Percentiles rank a stretch among this genome's conserved stretches.
Evolutionary conservation across 2,113 vertebrate species (phyloP).

Genomic region (Thunnus thynnus): DNA sequence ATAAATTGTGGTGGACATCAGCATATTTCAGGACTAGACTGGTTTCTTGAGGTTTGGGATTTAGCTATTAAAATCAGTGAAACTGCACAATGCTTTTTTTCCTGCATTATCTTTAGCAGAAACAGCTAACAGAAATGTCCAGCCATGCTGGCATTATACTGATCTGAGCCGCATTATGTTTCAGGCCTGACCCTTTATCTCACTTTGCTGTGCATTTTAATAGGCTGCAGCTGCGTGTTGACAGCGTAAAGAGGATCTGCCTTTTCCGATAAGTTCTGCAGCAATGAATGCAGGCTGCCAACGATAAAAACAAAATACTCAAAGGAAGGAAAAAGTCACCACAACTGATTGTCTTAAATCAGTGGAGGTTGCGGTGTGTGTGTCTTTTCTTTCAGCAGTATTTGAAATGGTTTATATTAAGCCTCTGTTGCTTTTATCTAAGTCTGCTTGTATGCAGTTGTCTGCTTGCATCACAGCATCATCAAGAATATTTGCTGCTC

Average conservation of each 20-base stretch:
- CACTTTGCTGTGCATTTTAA: constrained; percentile 49
- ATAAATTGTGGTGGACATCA: constrained; percentile 14
- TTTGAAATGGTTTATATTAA: constrained; percentile 41
- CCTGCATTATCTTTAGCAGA: constrained; percentile 37
- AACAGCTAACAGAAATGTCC: constrained; percentile 47
- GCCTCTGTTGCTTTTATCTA: constrained; percentile 21
- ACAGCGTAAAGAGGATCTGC: constrained; percentile 20
- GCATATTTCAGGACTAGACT: constrained; percentile 27
- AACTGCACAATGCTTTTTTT: constrained; percentile 24
- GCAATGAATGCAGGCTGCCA: constrained; percentile 9
- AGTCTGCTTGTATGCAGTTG: constrained; percentile 41
- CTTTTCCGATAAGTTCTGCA: constrained; percentile 22
- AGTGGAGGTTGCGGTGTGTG: not conserved
- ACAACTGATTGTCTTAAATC: constrained; percentile 17
- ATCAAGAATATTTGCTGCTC: constrained; percentile 42
- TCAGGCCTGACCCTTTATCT: constrained; percentile 52
- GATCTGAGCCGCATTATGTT: constrained; percentile 37
- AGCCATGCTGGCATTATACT: constrained; percentile 39
- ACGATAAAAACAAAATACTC: not conserved
- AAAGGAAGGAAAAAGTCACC: not conserved
- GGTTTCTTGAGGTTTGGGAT: constrained; percentile 34
- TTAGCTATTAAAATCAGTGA: constrained; percentile 34
- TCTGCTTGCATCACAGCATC: constrained; percentile 46
- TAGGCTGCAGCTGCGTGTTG: constrained; percentile 22
- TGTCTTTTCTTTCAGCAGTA: not conserved